These are phyloP conservation scores for Nomada ferruginata DNA, from an alignment of 2,888 invertebrate genomes.

Conservation along the genomic window DNA sequence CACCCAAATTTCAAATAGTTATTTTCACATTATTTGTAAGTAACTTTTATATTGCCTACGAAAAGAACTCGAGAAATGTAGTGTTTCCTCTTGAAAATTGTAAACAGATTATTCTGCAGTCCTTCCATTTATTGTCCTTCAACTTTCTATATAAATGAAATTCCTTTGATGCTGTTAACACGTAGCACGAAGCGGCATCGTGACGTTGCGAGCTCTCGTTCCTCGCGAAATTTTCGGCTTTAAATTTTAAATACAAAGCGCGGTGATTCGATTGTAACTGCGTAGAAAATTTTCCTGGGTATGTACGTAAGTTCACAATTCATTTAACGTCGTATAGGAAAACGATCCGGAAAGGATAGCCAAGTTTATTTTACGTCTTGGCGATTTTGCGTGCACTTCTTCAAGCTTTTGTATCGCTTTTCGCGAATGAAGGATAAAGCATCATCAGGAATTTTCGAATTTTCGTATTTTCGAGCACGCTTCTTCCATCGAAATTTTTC, in stretches of 20 bases:
- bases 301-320: background rate
- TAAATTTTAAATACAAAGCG: constrained; percentile 27
- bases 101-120: too few species aligned
- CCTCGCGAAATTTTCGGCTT: constrained; percentile 11
- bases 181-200: background rate
- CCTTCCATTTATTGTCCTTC: too few species aligned
- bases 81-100: too few species aligned
- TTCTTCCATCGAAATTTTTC: constrained; percentile 18
- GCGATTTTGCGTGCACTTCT: background rate
- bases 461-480: background rate
- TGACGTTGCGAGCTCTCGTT: background rate
- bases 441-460: constrained; percentile 2
- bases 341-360: constrained; percentile 9
- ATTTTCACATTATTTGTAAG: too few species aligned
- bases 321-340: background rate
- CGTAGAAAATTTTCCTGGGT: background rate
- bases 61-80: too few species aligned
- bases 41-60: too few species aligned
- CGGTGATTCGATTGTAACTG: constrained; percentile 34
- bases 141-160: too few species aligned
- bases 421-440: background rate
- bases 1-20: too few species aligned
- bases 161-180: background rate
- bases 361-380: constrained; percentile 19
- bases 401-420: background rate